Evolutionary conservation across 2,888 invertebrate genomes (phyloP), one percentile per base, ranked within the genome.

Genomic region (Coenonympha arcania): DNA sequence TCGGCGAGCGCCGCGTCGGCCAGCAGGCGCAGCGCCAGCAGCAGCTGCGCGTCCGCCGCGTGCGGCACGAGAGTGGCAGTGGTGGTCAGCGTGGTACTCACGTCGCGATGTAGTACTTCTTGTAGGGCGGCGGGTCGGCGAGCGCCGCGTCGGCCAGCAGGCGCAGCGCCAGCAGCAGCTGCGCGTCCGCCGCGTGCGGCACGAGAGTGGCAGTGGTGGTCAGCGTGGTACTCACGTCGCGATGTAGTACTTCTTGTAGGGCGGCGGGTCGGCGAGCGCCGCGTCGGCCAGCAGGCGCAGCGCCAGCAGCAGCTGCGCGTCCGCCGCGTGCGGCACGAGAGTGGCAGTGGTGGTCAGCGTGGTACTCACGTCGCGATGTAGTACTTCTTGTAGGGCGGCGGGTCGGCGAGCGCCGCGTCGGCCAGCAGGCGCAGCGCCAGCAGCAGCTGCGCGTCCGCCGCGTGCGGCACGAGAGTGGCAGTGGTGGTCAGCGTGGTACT

Each of bases 301-400:
- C 57, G 76, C 74, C 60, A 66, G 62, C 63, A 60, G 61, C 64
- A 78, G 65, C 66, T 79, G 68, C 56, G 54, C 15, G 71, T 81
- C 83, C 13, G 66, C 72, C 59, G 57, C 63, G 59, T 62, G 61
- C 55, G 82, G 79, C 48, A n/a, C 30, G 43, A n/a, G n/a, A n/a
- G n/a, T n/a, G n/a, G n/a, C n/a, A n/a, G n/a, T n/a, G n/a, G n/a
- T n/a, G n/a, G 1, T 6, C 26, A 3, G 8, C 9, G 15, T 8
- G 26, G 3, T 37, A 77, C 78, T 73, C 55, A 82, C 82, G 66
- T 66, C 50, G 76, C 76, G 26, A 81, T 56, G 63, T 72, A 80
- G 71, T 70, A 74, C 56, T 73, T 71, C 59, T 55, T 56, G 72
- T 82, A 83, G 18, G 47, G 33, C 58, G 56, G 51, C 49, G 60